Percentiles rank a stretch among this genome's conserved stretches.
Evolutionary conservation across 2,113 vertebrate species (phyloP).

Genomic region (rat (Rattus norvegicus)): GRCr8 NC_086037.1:62096001-62096500

Average conservation of each 20-base stretch:
- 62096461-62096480: too few relatives aligned
- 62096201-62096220: background rate
- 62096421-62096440: background rate
- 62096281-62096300: background rate
- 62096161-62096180: background rate
- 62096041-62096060: too few relatives aligned
- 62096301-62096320: background rate
- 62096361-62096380: background rate
- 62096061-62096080: too few relatives aligned
- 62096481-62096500: too few relatives aligned
- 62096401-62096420: background rate
- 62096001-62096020: too few relatives aligned
- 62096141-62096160: background rate
- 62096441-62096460: background rate
- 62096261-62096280: background rate
- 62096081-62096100: too few relatives aligned
- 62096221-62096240: background rate
- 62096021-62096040: too few relatives aligned
- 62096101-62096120: too few relatives aligned
- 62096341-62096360: background rate
- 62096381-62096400: background rate
- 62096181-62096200: background rate
- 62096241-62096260: too few relatives aligned
- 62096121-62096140: background rate
- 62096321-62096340: background rate